A percentile compares a stretch with the other conserved stretches of the same genome.
phyloP scores from a whole-genome alignment of 2,113 vertebrate genomes.

The Amphiprion ocellaris region DNA sequence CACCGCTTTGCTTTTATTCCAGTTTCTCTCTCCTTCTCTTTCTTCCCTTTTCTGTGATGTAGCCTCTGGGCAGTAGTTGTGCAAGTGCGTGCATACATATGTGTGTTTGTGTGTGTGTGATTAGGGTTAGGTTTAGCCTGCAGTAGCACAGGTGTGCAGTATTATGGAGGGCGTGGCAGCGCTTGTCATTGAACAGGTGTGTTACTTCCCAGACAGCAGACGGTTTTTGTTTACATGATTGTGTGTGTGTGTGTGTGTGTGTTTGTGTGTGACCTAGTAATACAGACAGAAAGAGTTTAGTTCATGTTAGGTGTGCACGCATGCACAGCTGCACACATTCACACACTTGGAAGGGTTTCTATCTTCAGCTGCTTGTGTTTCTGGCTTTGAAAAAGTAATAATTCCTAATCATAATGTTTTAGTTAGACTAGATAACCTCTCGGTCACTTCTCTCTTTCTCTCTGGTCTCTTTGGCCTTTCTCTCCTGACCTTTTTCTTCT shows the following conservation, averaged over 20 bases:
- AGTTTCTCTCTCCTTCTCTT: constrained; percentile 41
- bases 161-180: constrained; percentile 79
- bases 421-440: constrained; percentile 66
- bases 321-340: constrained; percentile 33
- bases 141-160: constrained; percentile 81
- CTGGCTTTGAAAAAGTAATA: constrained; percentile 54
- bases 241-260: constrained; percentile 32
- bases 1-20: constrained; percentile 50
- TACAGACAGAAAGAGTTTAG: constrained; percentile 48
- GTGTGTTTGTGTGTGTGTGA: constrained; percentile 45
- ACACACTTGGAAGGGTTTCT: constrained; percentile 24
- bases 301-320: constrained; percentile 46
- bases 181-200: constrained; percentile 82
- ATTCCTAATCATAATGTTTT: constrained; percentile 55
- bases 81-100: constrained; percentile 28
- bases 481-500: constrained; percentile 32
- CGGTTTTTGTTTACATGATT: constrained; percentile 60
- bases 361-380: constrained; percentile 36
- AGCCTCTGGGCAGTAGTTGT: constrained; percentile 71
- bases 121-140: constrained; percentile 74
- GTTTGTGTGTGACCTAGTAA: constrained; percentile 63
- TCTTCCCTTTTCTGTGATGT: constrained; percentile 62
- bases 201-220: constrained; percentile 78
- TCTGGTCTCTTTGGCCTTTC: constrained; percentile 25
- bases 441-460: constrained; percentile 40